Conservation (phyloP, 1,140 invertebrate genomes). For the Diachasma alloeum region DNA sequence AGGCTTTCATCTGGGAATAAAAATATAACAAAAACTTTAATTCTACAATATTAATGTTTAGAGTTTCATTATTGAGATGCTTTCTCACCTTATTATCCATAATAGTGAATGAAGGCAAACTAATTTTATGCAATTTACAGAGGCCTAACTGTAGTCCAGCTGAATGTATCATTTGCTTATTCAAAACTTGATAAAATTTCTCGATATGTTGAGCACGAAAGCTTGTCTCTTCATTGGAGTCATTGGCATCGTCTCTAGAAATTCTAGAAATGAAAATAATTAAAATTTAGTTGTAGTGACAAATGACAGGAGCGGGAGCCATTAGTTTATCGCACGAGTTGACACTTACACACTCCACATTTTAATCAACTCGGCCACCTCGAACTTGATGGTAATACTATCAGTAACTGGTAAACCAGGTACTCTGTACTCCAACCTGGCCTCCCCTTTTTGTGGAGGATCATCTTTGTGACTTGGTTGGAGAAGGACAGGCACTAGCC, state of each 20-base stretch:
- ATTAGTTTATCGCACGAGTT: neutral
- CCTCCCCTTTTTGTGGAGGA: conserved; percentile 14
- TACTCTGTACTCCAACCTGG: conserved; percentile 47
- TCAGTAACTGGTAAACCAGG: conserved; percentile 42
- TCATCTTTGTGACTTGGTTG: conserved; percentile 27
- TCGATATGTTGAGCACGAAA: conserved; percentile 38
- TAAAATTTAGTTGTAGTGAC: too few species aligned
- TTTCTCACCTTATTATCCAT: conserved; percentile 45
- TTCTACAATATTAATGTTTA: neutral
- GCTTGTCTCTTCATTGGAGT: conserved; percentile 1
- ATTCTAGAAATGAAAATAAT: conserved; percentile 37
- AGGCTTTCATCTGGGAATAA: conserved; percentile 51
- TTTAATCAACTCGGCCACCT: conserved; percentile 32
- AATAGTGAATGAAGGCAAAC: conserved; percentile 44
- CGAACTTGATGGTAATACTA: conserved; percentile 44
- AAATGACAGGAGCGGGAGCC: too few species aligned
- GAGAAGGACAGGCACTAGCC: conserved; percentile 50
- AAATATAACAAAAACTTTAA: conserved; percentile 8
- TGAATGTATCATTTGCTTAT: conserved; percentile 38
- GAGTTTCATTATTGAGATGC: neutral
- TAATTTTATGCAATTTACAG: conserved; percentile 45
- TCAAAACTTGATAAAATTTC: conserved; percentile 44
- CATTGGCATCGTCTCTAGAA: conserved; percentile 18
- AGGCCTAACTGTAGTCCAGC: conserved; percentile 44
- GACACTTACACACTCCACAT: conserved; percentile 45